phyloP scores from a whole-genome alignment of 2,797 vertebrate genomes.

The Pseudotriccus pelzelni region DNA sequence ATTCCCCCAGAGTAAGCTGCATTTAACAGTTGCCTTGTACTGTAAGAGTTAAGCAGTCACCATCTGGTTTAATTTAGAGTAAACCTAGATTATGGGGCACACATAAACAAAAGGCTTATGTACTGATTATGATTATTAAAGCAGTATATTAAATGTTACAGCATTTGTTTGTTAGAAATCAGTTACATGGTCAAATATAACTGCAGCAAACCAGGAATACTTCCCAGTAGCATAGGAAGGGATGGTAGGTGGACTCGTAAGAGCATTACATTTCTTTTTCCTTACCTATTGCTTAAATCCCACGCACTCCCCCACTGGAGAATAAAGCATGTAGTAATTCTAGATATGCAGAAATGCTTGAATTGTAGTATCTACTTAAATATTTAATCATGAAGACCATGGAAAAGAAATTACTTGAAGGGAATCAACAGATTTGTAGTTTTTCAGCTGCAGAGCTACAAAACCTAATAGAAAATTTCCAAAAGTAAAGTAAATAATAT shows the following conservation, averaged over 20 bases:
- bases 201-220: background rate
- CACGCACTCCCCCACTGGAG: background rate
- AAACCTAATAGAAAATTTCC: background rate
- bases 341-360: background rate
- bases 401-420: background rate
- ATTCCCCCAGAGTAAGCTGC: slow-evolving; percentile 88
- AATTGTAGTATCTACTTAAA: slow-evolving; percentile 19
- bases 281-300: slow-evolving; percentile 34
- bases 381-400: background rate
- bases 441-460: background rate
- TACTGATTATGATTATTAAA: slow-evolving; percentile 38
- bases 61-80: slow-evolving; percentile 80
- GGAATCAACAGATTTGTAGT: slow-evolving; percentile 5
- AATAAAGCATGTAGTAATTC: slow-evolving; percentile 26
- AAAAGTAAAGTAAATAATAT: background rate
- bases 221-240: background rate
- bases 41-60: slow-evolving; percentile 30
- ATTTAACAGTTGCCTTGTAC: slow-evolving; percentile 17
- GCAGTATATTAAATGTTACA: slow-evolving; percentile 44
- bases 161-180: background rate
- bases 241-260: background rate
- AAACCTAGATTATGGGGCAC: slow-evolving; percentile 75
- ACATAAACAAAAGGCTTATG: slow-evolving; percentile 44
- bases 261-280: slow-evolving; percentile 31
- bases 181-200: background rate